A percentile compares a stretch with the other conserved stretches of the same genome.
Evolutionary conservation across 2,888 invertebrate species (phyloP).

Genomic region (Dinocampus coccinellae): DNA sequence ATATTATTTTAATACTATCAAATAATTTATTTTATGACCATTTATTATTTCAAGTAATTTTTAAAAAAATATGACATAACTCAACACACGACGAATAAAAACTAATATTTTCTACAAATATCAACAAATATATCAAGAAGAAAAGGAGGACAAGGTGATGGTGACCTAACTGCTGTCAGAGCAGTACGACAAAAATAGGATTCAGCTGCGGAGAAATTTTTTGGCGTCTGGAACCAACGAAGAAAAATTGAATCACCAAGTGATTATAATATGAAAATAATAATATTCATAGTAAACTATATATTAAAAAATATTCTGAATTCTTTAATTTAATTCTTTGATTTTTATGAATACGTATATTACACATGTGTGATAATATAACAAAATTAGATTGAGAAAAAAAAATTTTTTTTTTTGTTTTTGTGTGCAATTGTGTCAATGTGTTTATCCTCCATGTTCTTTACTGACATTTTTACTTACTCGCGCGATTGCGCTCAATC

Average conservation of each 20-base stretch:
- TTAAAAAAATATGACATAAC: background rate
- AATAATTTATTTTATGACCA: background rate
- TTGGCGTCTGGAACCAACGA: slow-evolving; percentile 13
- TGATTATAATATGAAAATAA: background rate
- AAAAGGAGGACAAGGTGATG: slow-evolving; percentile 49
- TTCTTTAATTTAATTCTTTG: background rate
- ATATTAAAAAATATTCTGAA: background rate
- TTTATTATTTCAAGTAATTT: background rate
- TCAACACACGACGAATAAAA: slow-evolving; percentile 24
- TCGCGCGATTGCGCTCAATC: slow-evolving; percentile 16
- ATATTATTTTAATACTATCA: background rate
- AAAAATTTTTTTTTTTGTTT: background rate
- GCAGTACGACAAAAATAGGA: slow-evolving; percentile 43
- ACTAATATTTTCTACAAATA: slow-evolving; percentile 37
- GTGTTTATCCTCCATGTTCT: background rate
- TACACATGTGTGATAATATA: background rate
- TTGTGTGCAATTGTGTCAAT: background rate
- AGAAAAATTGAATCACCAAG: background rate
- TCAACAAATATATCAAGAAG: background rate
- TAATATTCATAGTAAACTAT: background rate
- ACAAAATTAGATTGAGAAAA: background rate
- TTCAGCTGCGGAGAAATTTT: slow-evolving; percentile 38
- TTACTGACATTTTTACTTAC: slow-evolving; percentile 19
- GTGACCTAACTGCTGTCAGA: slow-evolving; percentile 35
- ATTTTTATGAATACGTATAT: no score